These are phyloP conservation scores for Homarus americanus DNA, from an alignment of 1,140 invertebrate genomes.

Conservation along the genomic window DNA sequence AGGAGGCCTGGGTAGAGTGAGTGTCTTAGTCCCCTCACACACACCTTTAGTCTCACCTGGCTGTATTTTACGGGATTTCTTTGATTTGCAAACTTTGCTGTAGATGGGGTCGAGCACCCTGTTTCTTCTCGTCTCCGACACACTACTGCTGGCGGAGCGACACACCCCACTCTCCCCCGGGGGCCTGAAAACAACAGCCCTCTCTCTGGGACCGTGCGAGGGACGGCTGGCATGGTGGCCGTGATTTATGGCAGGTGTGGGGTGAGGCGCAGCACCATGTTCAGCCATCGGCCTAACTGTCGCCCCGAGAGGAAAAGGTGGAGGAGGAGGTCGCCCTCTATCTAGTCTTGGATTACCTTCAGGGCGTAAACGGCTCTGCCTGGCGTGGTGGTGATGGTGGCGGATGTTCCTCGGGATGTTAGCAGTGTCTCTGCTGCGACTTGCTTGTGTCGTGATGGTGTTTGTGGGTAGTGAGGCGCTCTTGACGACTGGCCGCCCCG, in stretches of 20 bases:
- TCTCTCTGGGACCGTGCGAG: background rate
- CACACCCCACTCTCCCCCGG: background rate
- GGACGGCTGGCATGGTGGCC: background rate
- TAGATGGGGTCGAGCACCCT: slow-evolving; percentile 45
- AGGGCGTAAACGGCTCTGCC: background rate
- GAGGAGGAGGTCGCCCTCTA: background rate
- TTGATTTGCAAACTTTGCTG: slow-evolving; percentile 61
- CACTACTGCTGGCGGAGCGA: background rate
- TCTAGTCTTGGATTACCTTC: background rate
- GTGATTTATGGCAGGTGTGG: slow-evolving; percentile 46
- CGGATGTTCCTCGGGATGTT: background rate
- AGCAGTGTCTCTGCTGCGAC: background rate
- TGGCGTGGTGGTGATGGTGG: background rate
- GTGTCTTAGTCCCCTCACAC: background rate
- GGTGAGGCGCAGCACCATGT: slow-evolving; percentile 5
- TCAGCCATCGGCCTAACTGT: background rate
- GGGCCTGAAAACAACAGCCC: no score
- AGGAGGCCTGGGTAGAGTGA: slow-evolving; percentile 17
- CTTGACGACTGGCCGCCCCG: slow-evolving; percentile 16
- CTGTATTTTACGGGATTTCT: slow-evolving; percentile 16
- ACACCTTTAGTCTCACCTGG: slow-evolving; percentile 5
- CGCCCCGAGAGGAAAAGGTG: background rate
- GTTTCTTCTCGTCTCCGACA: background rate
- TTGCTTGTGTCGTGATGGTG: background rate
- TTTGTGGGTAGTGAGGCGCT: slow-evolving; percentile 6